A percentile compares a stretch with the other conserved stretches of the same genome.
Conservation (phyloP, 1,140 invertebrate species). For the Hestina assimilis region DNA sequence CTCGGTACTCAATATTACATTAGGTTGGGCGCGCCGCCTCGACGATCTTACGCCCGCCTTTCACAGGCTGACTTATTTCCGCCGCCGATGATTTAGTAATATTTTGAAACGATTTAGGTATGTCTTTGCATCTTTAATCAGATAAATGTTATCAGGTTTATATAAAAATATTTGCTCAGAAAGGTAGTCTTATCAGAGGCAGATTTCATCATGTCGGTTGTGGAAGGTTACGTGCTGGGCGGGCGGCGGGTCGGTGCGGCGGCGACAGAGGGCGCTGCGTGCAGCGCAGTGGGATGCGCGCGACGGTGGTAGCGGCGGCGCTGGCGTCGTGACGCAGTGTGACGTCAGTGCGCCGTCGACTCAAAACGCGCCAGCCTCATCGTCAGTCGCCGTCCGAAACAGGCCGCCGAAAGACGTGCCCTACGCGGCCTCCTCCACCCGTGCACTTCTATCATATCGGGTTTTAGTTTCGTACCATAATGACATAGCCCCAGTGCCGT, state of each 20-base stretch:
- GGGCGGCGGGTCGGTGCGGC: slow-evolving; percentile 35
- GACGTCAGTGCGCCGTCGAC: slow-evolving; percentile 74
- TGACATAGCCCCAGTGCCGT: slow-evolving; percentile 73
- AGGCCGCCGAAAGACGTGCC: slow-evolving; percentile 71
- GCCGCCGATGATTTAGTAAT: too few relatives aligned
- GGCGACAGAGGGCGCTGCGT: slow-evolving; percentile 36
- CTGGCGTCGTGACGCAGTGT: slow-evolving; percentile 79
- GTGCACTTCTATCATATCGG: slow-evolving; percentile 69
- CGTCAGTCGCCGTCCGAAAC: slow-evolving; percentile 74
- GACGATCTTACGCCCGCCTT: background rate
- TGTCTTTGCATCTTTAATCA: too few relatives aligned
- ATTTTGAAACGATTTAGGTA: too few relatives aligned
- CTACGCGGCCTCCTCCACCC: slow-evolving; percentile 64
- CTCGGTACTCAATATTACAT: background rate
- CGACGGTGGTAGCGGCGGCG: slow-evolving; percentile 57
- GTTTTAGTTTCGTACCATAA: slow-evolving; percentile 74
- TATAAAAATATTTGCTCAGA: background rate
- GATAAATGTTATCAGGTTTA: too few relatives aligned
- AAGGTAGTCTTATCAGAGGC: slow-evolving; percentile 13
- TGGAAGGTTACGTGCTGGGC: slow-evolving; percentile 60
- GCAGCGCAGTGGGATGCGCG: slow-evolving; percentile 50
- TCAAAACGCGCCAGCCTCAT: slow-evolving; percentile 65
- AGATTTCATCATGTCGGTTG: slow-evolving; percentile 61
- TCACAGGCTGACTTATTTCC: too few relatives aligned
- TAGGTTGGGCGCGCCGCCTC: background rate